A percentile compares a stretch with the other conserved stretches of the same genome.
Conservation (phyloP, 2,113 vertebrate species). For the Cryptotis parvus region DNA sequence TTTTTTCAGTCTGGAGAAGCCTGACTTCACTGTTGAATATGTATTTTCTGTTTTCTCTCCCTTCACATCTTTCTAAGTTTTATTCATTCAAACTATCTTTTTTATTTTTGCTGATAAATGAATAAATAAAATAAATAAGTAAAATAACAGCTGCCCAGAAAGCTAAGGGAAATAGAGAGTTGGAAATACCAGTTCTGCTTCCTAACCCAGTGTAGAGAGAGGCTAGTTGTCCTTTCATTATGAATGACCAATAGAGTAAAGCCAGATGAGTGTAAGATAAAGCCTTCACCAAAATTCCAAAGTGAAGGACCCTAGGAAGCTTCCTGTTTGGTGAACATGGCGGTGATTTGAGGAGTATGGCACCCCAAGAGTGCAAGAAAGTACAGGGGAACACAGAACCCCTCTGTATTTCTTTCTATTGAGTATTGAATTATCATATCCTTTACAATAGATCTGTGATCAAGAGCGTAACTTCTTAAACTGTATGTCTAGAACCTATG, state of each 20-base stretch:
- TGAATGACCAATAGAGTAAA: neutral
- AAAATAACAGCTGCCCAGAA: neutral
- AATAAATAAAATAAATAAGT: too few relatives aligned
- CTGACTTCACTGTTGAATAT: too few relatives aligned
- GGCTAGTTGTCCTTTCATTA: neutral
- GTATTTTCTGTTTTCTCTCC: too few relatives aligned
- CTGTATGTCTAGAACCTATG: too few relatives aligned
- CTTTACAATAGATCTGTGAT: neutral
- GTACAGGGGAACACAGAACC: neutral
- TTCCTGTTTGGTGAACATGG: neutral
- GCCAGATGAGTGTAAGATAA: neutral
- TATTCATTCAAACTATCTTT: too few relatives aligned
- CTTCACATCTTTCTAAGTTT: too few relatives aligned
- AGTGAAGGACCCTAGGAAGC: neutral
- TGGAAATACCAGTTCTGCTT: neutral
- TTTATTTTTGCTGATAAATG: too few relatives aligned
- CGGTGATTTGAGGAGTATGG: neutral
- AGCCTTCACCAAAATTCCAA: neutral
- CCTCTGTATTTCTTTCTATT: neutral
- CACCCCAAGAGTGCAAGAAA: neutral
- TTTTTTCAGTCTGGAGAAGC: too few relatives aligned
- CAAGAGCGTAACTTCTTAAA: too few relatives aligned
- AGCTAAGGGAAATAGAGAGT: neutral
- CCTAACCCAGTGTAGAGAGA: neutral
- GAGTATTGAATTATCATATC: neutral